A percentile compares a stretch with the other conserved stretches of the same genome.
These are phyloP conservation scores for Mechanitis messenoides DNA, from an alignment of 2,888 invertebrate species.

Conservation along the genomic window DNA sequence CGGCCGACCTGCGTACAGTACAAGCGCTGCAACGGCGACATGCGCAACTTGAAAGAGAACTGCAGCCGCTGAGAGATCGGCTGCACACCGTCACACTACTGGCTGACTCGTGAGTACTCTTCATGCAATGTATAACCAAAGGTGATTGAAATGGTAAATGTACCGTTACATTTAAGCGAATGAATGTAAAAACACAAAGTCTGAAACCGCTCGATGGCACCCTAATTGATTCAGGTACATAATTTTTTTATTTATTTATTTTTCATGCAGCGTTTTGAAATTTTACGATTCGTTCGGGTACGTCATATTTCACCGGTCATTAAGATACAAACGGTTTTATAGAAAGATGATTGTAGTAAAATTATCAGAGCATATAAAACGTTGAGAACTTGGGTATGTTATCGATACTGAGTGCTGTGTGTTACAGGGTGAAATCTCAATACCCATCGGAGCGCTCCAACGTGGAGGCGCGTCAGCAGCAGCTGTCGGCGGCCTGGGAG, in stretches of 20 bases:
- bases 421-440: conserved; percentile 86
- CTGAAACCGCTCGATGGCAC: no score
- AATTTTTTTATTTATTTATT: not conserved
- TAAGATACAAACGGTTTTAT: not conserved
- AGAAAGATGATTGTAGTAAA: no score
- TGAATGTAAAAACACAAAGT: no score
- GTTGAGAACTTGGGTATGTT: not conserved
- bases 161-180: no score
- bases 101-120: conserved; percentile 83
- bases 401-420: not conserved
- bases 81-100: conserved; percentile 90
- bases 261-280: not conserved
- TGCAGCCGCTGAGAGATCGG: conserved; percentile 96
- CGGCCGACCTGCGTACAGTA: conserved; percentile 92
- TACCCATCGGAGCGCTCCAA: conserved; percentile 94
- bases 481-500: conserved; percentile 92
- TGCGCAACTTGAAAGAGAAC: conserved; percentile 94
- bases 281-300: not conserved
- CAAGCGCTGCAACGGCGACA: conserved; percentile 93
- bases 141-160: no score
- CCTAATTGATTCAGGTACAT: not conserved
- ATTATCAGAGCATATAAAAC: not conserved
- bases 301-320: not conserved
- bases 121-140: no score
- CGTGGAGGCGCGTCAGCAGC: conserved; percentile 88